Evolutionary conservation across 2,888 invertebrate species (phyloP), one percentile per base, ranked within the genome.

Genomic region (Cheilosia vulpina): DNA sequence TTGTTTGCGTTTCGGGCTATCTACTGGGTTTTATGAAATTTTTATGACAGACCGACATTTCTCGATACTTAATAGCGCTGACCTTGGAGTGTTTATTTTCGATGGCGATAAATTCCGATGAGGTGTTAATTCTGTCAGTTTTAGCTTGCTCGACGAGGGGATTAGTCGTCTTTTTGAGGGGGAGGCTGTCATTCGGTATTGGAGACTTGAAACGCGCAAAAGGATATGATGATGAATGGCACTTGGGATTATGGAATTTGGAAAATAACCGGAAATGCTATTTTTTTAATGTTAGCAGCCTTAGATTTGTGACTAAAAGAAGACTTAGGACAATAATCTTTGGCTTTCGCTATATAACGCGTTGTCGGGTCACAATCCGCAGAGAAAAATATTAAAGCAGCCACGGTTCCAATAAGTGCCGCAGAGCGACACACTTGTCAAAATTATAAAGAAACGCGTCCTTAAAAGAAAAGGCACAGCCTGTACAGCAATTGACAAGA

Each of bases 41-140:
- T 75, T 84, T 84, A 76, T 84, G 84, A 84, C 84, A 84, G 75
- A 71, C 80, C 80, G 84, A 84, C 84, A 80, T 80, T 80, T 80
- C 60, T 69, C 50, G 79, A 80, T 84, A 84, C 80, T 76, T 84
- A 80, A 84, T 80, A 84, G 84, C 75, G 15, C 41, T 66, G 75
- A 80, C 84, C 84, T 80, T 84, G 80, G 75, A 45, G 55, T 75
- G 58, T 80, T 65, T 57, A 71, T 80, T 84, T 71, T 62, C 11
- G 47, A 65, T 66, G 71, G 13, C 60, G 60, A 76, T 84, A 84
- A 84, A 80, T 80, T 84, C 65, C 80, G 58, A 66, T 75, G 50
- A 80, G 84, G 84, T 84, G 80, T 84, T 80, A 84, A 84, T 84
- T 80, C 65, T 71, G 69, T 65, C 84, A 84, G 63, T 62, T 76